A percentile compares a stretch with the other conserved stretches of the same genome.
Evolutionary conservation across 2,888 invertebrate genomes (phyloP).

Genomic region (Stenolophus ochropezus): DNA sequence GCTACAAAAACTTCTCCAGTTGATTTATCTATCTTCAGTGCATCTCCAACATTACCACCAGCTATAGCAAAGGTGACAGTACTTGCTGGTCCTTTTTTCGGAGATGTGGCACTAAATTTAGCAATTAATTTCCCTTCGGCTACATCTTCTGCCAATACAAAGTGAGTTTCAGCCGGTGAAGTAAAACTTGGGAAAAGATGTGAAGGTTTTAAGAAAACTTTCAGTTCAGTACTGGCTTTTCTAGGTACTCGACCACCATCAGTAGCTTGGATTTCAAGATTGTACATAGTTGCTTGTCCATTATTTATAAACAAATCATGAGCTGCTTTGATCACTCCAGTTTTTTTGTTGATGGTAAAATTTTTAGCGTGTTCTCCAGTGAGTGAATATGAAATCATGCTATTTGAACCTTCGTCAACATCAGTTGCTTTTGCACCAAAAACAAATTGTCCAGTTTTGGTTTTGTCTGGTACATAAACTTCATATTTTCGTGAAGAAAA

Average conservation of each 20-base stretch:
- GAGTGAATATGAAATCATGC: slow-evolving; percentile 86
- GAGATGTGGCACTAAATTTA: slow-evolving; percentile 85
- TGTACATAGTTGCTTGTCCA: slow-evolving; percentile 78
- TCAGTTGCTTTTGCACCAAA: slow-evolving; percentile 93
- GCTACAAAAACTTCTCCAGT: slow-evolving; percentile 89
- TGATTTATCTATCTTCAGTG: slow-evolving; percentile 85
- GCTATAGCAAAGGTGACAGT: slow-evolving; percentile 88
- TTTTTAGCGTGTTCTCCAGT: slow-evolving; percentile 85
- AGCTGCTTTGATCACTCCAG: slow-evolving; percentile 90
- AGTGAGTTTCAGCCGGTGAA: slow-evolving; percentile 81
- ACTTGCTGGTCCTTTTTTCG: slow-evolving; percentile 83
- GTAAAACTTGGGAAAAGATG: slow-evolving; percentile 88
- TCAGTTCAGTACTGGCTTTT: slow-evolving; percentile 84
- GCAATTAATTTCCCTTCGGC: slow-evolving; percentile 86
- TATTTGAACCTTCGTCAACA: slow-evolving; percentile 87
- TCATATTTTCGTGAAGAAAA: slow-evolving; percentile 86
- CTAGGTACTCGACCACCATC: slow-evolving; percentile 85
- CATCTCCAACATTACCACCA: slow-evolving; percentile 94
- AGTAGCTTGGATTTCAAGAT: slow-evolving; percentile 85
- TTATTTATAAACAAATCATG: slow-evolving; percentile 78
- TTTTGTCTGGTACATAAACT: slow-evolving; percentile 88
- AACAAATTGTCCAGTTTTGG: slow-evolving; percentile 88
- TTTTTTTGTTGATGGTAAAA: slow-evolving; percentile 86
- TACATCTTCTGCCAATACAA: slow-evolving; percentile 87
- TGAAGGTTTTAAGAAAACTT: slow-evolving; percentile 85